A percentile compares a stretch with the other conserved stretches of the same genome.
Conservation (phyloP, 2,888 invertebrate genomes). For the Lasioglossum oenotherae region DNA sequence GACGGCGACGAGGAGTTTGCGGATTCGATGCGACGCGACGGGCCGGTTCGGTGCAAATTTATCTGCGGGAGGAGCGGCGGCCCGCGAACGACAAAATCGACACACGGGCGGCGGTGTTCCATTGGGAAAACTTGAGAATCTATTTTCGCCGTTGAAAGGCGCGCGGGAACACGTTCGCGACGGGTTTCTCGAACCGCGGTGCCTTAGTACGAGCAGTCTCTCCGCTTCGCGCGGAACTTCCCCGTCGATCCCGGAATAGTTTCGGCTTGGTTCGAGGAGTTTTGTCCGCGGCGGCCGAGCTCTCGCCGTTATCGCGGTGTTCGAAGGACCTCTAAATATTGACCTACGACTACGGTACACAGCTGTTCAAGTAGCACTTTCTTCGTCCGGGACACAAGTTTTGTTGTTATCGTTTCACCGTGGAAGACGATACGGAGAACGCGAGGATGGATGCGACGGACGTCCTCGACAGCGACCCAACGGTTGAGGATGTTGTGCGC, state of each 20-base stretch:
- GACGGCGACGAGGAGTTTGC: not conserved
- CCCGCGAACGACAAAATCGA: slow-evolving; percentile 36
- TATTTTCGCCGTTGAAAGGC: slow-evolving; percentile 79
- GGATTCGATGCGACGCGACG: not conserved
- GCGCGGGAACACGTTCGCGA: slow-evolving; percentile 71
- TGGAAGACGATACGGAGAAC: slow-evolving; percentile 71
- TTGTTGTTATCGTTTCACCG: slow-evolving; percentile 25
- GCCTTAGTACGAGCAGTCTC: slow-evolving; percentile 80
- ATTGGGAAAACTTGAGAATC: slow-evolving; percentile 78
- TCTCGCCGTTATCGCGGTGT: not conserved
- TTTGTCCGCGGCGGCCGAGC: slow-evolving; percentile 21
- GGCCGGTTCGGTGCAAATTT: slow-evolving; percentile 12
- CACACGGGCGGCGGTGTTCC: slow-evolving; percentile 55
- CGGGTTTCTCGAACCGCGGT: slow-evolving; percentile 67
- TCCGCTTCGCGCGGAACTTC: slow-evolving; percentile 77
- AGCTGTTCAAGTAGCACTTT: too few species aligned
- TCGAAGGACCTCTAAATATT: too few species aligned
- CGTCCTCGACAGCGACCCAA: slow-evolving; percentile 72
- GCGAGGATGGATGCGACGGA: slow-evolving; percentile 81
- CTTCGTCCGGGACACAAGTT: not conserved
- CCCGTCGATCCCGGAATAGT: slow-evolving; percentile 78
- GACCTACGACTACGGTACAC: too few species aligned
- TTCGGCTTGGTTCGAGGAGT: slow-evolving; percentile 54
- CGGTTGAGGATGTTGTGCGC: slow-evolving; percentile 50
- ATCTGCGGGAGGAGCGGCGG: slow-evolving; percentile 8